Evolutionary conservation across 1,140 invertebrate genomes (phyloP), one percentile per base, ranked within the genome.

Genomic region (Drosophila ananassae): DNA sequence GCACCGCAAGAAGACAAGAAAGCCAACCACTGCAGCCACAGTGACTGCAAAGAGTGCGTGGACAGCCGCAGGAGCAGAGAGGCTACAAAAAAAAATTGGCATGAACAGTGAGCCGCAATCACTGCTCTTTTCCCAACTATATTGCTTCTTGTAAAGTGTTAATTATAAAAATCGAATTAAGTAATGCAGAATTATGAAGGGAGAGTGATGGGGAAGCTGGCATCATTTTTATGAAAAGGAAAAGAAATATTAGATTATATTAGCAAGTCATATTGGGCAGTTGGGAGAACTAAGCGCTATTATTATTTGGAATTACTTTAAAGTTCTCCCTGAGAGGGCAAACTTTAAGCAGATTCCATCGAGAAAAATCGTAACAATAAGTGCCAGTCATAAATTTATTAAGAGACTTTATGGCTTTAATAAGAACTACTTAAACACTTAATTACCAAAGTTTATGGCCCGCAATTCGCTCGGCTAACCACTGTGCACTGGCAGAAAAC

Each of bases 401-500:
- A 37, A 37, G 34, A 12, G 34, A 2, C 34, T 37, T 37, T 12
- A 37, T 37, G 34, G 34, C 34, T 37, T 37, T 37, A 37, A 37
- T 37, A 12, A n/a, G 34, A 37, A 10, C 34, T 37, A 37, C 34
- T 37, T 37, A 37, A 37, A n/a, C 34, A n/a, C 34, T 37, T 37
- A 37, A 37, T 37, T 37, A 37, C 34, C 34, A 12, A 37, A n/a
- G 34, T 37, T 37, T 12, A 37, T n/a, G 34, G 34, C 34, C 34
- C 10, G 12, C 34, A 37, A 37, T 37, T 37, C 34, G 34, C 34
- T 37, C 12, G 34, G 34, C 34, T n/a, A 12, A 50, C 60, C 61
- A 64, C 61, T 57, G 61, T 64, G 54, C 54, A 9, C 24, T 22
- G 52, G 51, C 68, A 17, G 71, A 83, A 74, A 87, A 87, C 83